These are phyloP conservation scores for Craterocephalus amniculus DNA, from an alignment of 2,797 vertebrate genomes.

Conservation along the genomic window DNA sequence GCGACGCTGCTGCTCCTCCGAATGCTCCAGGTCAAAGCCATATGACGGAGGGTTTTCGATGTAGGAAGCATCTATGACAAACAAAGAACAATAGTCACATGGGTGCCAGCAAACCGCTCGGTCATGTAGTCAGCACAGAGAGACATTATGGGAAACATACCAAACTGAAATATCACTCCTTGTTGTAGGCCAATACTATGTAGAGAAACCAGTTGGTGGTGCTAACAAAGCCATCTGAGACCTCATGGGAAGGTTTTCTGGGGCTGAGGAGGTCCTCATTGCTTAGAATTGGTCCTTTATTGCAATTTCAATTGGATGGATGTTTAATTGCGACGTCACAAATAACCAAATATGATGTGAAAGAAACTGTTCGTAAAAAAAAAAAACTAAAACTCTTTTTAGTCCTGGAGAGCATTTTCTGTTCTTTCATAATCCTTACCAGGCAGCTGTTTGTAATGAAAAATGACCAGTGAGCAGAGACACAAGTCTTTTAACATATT, in stretches of 20 bases:
- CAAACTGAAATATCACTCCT: conserved; percentile 2
- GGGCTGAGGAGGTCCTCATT: not conserved
- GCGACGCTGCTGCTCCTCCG: conserved; percentile 83
- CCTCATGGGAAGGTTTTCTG: not conserved
- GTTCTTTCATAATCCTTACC: not conserved
- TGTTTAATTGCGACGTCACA: not conserved
- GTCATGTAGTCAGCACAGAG: conserved; percentile 16
- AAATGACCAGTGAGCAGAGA: not conserved
- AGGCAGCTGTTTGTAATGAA: not conserved
- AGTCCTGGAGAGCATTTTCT: too few relatives aligned
- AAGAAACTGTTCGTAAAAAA: not conserved
- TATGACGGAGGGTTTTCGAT: conserved; percentile 85
- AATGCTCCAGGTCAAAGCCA: conserved; percentile 84
- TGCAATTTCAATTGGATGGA: too few relatives aligned
- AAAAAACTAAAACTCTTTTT: not conserved
- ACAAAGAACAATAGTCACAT: conserved; percentile 60
- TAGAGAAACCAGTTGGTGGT: not conserved
- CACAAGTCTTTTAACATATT: not conserved
- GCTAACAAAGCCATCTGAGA: not conserved
- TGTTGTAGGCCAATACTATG: not conserved
- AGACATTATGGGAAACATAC: conserved; percentile 9
- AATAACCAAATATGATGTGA: not conserved
- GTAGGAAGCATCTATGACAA: conserved; percentile 85
- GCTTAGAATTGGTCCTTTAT: not conserved
- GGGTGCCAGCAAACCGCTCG: conserved; percentile 34